A percentile compares a stretch with the other conserved stretches of the same genome.
Conservation (phyloP, 2,797 vertebrate species). For the Gambusia yucatana region DNA sequence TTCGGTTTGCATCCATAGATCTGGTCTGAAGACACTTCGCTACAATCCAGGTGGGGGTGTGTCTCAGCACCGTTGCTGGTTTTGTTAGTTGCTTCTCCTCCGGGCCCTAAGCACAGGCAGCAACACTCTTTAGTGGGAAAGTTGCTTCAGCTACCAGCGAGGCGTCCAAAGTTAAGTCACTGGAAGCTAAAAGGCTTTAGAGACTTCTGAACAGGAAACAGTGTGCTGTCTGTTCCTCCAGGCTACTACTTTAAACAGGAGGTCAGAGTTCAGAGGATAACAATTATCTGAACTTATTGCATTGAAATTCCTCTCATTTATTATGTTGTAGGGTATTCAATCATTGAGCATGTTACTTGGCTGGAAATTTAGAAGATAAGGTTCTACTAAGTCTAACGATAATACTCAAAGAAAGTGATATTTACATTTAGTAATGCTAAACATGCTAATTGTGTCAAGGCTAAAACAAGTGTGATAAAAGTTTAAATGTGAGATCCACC, state of each 20-base stretch:
- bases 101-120: slow-evolving; percentile 76
- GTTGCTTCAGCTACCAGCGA: not conserved
- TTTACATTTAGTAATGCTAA: not conserved
- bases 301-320: not conserved
- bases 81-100: slow-evolving; percentile 97
- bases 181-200: not conserved
- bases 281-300: not conserved
- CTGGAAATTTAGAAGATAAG: not conserved
- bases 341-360: not conserved
- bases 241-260: not conserved
- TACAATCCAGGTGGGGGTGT: slow-evolving; percentile 80
- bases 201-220: not conserved
- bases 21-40: slow-evolving; percentile 94
- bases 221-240: not conserved
- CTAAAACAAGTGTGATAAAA: not conserved
- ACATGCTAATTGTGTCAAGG: not conserved
- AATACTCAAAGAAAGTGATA: not conserved
- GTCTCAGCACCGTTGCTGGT: slow-evolving; percentile 94
- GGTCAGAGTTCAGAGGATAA: not conserved
- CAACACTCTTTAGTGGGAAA: not conserved
- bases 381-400: not conserved
- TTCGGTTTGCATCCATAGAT: slow-evolving; percentile 88
- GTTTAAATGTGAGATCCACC: not conserved
- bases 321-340: not conserved
- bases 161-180: not conserved